Percentiles rank a stretch among this genome's conserved stretches.
phyloP scores from a whole-genome alignment of 2,113 vertebrate genomes.

The Fulica atra region DNA sequence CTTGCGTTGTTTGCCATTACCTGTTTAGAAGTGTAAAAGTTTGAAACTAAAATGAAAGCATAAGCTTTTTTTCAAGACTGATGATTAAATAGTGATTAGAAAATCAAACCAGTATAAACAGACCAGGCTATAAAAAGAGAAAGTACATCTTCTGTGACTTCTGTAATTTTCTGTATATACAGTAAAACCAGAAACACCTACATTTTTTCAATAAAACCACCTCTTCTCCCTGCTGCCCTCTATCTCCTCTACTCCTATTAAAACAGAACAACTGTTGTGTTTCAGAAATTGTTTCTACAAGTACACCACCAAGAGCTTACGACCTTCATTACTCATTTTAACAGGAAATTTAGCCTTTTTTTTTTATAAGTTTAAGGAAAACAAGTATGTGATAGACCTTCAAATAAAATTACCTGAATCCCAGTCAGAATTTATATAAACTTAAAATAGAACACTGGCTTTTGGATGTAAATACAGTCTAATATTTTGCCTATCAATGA shows the following conservation, averaged over 20 bases:
- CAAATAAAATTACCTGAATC: not conserved
- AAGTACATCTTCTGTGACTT: not conserved
- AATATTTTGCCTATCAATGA: not conserved
- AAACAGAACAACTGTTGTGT: not conserved
- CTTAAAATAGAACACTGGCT: not conserved
- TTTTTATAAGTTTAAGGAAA: not conserved
- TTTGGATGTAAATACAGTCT: not conserved
- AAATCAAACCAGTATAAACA: not conserved
- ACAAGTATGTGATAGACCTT: not conserved
- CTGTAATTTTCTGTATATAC: not conserved
- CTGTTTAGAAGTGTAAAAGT: slow-evolving; percentile 22
- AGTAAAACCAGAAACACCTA: not conserved
- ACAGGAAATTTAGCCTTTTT: not conserved
- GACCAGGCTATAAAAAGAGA: not conserved
- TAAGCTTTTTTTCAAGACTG: not conserved
- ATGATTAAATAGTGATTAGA: not conserved
- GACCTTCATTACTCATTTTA: not conserved
- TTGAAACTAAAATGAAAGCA: not conserved
- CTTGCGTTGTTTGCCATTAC: slow-evolving; percentile 37
- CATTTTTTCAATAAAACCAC: not conserved
- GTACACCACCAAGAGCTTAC: not conserved
- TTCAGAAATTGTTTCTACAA: not conserved
- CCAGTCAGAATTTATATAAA: not conserved
- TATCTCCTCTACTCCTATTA: not conserved
- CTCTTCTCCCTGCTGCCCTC: not conserved